Percentiles rank a stretch among this genome's conserved stretches.
These are phyloP conservation scores for Synchiropus splendidus DNA, from an alignment of 2,113 vertebrate genomes.

Conservation along the genomic window DNA sequence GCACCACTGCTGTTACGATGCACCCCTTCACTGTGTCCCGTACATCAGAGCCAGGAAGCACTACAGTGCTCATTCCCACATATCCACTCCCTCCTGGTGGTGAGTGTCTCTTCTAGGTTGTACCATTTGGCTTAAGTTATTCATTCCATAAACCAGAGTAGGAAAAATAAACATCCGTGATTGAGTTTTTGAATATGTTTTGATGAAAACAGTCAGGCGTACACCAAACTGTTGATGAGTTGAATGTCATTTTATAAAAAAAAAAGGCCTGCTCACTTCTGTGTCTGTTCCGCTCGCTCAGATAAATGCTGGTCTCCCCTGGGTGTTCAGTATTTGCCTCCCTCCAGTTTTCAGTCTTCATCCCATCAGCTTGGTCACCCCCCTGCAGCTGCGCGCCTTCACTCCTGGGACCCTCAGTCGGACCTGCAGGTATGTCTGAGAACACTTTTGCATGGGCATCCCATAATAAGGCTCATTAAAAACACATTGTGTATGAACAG, in stretches of 20 bases:
- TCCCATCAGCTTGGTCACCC: conserved; percentile 57
- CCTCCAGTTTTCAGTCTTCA: conserved; percentile 55
- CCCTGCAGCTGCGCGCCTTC: conserved; percentile 49
- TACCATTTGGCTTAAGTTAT: too few species aligned
- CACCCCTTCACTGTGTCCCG: conserved; percentile 36
- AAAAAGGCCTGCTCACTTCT: too few species aligned
- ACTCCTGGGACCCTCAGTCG: conserved; percentile 12
- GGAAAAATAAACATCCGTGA: too few species aligned
- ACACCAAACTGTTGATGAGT: too few species aligned
- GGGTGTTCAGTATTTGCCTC: conserved; percentile 56
- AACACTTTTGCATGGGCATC: too few species aligned
- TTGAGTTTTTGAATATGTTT: too few species aligned
- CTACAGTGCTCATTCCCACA: conserved; percentile 51
- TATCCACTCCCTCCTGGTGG: conserved; percentile 71
- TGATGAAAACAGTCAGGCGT: too few species aligned
- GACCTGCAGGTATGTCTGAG: conserved; percentile 48
- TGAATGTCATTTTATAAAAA: background rate
- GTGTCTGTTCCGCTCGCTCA: conserved; percentile 13
- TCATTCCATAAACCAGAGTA: too few species aligned
- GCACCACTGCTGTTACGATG: conserved; percentile 18
- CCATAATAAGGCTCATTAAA: background rate
- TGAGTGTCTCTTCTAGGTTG: conserved; percentile 46
- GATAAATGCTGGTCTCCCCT: conserved; percentile 74
- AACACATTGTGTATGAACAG: conserved; percentile 21
- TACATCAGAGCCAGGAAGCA: conserved; percentile 26